Evolutionary conservation across 1,140 invertebrate genomes (phyloP).

Genomic region (Panagrolaimus sp.): DNA sequence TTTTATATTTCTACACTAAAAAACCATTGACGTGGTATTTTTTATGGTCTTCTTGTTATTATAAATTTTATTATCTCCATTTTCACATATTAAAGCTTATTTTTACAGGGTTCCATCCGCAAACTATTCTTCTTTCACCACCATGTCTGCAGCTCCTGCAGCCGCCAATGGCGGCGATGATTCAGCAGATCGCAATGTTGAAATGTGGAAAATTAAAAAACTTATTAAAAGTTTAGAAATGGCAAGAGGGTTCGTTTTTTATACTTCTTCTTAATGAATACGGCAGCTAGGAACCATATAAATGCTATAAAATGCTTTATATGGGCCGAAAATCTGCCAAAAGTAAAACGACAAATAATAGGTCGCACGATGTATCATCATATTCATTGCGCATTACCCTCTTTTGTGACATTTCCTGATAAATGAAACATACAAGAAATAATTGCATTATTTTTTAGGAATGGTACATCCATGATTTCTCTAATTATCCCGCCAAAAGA

Average conservation of each 20-base stretch:
- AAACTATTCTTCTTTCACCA: neutral
- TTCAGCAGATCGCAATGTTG: constrained; percentile 85
- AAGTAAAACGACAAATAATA: too few relatives aligned
- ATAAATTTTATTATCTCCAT: neutral
- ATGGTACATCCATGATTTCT: constrained; percentile 99
- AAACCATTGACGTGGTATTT: too few relatives aligned
- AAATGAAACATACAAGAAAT: too few relatives aligned
- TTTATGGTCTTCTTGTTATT: neutral
- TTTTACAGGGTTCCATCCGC: neutral
- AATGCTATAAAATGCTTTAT: too few relatives aligned
- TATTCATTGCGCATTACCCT: too few relatives aligned
- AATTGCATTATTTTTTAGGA: constrained; percentile 67
- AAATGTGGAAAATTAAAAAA: constrained; percentile 99
- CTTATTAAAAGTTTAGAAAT: constrained; percentile 98
- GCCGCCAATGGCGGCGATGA: constrained; percentile 28
- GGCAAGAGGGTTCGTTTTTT: constrained; percentile 83
- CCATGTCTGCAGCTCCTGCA: neutral
- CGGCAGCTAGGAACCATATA: neutral
- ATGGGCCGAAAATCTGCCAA: too few relatives aligned
- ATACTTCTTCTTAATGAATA: neutral
- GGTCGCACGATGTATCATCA: too few relatives aligned
- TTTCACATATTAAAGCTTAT: too few relatives aligned
- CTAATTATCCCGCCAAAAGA: constrained; percentile 98
- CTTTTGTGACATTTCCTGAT: too few relatives aligned
- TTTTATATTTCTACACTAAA: neutral